Base-by-base conservation (phyloP, 2,888 invertebrate species). In the Sesia apiformis region DNA sequence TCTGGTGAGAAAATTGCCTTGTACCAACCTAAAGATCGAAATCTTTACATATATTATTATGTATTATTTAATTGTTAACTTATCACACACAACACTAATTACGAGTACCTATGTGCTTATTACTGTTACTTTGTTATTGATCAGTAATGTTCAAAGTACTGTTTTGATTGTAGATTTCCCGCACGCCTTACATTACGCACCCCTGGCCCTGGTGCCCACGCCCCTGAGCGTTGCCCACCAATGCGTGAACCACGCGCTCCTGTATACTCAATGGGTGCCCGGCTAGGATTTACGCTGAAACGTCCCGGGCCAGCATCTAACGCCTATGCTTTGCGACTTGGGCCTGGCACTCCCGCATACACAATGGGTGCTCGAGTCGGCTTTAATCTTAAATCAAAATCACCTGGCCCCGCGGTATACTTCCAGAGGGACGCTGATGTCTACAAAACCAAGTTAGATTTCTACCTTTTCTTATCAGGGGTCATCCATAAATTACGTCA, bases 201-300 rank as follows among this genome's bases (percentile, higher is more conserved):
- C 52, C 93, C 93, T 5, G 93, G 93, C 0, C 93, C 93, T 0
- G 93, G 92, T 4, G 91, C 92, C 7, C 93, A 93, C 75, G 90
- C 87, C 7, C 91, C 92, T 0, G 92, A 93, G 70, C 83, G 87
- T 57, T 91, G 89, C 57, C 88, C 91, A 43, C 81, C 90, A 38
- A 86, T 90, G 76, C 90, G 90, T 53, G 81, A 78, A 41, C 69
- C 78, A 49, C 83, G 91, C 54, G 88, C 93, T 39, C 93, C 93
- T 3, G 78, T 82, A 4, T 93, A 91, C 75, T 89, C 91, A 0
- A 90, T 93, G 71, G 86, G 90, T 49, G 78, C 81, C 39, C 84
- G 91, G 58, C 78, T 84, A 40, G 86, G 80, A 53, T 75, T 69
- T 64, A 60, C 89, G 74, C 66, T 84, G 73, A 56, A 84, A 90